phyloP scores from a whole-genome alignment of 2,113 vertebrate genomes.

The Cyanoramphus novaezelandiae region DNA sequence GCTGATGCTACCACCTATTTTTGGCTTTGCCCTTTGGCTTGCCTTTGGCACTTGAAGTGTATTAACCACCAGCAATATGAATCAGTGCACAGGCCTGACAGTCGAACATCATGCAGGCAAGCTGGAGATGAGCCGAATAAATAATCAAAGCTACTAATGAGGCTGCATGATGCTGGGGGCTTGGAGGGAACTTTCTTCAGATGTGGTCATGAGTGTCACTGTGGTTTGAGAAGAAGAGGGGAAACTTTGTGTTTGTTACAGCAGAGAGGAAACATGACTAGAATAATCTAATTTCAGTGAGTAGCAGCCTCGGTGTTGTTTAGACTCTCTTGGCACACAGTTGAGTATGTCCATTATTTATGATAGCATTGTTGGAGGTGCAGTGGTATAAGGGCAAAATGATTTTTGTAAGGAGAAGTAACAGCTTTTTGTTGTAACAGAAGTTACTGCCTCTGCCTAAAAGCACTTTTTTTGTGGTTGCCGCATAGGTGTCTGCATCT shows the following conservation, averaged over 20 bases:
- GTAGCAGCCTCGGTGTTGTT: neutral
- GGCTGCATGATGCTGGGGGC: neutral
- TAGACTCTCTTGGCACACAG: neutral
- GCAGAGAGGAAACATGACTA: neutral
- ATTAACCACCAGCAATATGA: neutral
- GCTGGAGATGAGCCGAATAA: conserved; percentile 7
- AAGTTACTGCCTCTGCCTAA: neutral
- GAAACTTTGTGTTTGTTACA: neutral
- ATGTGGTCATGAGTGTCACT: neutral
- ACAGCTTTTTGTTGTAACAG: neutral
- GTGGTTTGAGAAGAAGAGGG: neutral
- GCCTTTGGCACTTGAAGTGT: conserved; percentile 39
- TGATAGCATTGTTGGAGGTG: neutral
- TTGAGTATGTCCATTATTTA: neutral
- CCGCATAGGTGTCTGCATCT: neutral
- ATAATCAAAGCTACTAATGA: conserved; percentile 50
- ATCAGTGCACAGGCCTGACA: neutral
- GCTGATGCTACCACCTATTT: conserved; percentile 12
- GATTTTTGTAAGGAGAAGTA: neutral
- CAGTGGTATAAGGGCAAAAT: neutral
- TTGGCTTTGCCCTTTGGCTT: conserved; percentile 54
- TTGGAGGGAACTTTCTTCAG: conserved; percentile 13
- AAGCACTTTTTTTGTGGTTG: neutral
- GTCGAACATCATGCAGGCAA: neutral
- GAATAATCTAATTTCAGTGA: neutral